These are phyloP conservation scores for Heliangelus exortis DNA, from an alignment of 2,797 vertebrate species.

Conservation along the genomic window DNA sequence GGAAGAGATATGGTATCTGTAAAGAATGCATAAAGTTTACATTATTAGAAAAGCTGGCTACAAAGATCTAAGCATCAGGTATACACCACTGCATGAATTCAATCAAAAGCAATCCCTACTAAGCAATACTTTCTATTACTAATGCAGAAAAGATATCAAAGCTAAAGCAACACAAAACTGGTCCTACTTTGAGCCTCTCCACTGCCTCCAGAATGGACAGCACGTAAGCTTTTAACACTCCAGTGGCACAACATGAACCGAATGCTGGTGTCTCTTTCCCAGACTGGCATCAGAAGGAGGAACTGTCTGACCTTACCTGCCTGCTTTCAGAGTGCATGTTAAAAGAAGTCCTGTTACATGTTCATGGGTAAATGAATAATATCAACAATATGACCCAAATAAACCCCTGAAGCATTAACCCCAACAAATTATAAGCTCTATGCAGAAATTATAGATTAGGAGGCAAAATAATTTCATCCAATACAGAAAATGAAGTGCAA, in stretches of 20 bases:
- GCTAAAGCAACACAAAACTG: background rate
- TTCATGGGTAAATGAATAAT: background rate
- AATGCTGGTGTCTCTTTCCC: background rate
- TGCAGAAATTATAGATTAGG: background rate
- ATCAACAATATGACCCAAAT: background rate
- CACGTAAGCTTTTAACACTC: background rate
- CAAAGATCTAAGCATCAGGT: background rate
- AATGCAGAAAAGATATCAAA: background rate
- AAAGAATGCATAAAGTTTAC: background rate
- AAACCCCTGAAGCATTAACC: background rate
- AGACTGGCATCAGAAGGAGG: background rate
- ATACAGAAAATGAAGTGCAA: background rate
- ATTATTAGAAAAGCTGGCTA: background rate
- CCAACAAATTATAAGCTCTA: background rate
- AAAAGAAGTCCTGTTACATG: background rate
- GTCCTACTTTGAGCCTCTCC: background rate
- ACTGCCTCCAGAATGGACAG: background rate
- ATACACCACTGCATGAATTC: background rate
- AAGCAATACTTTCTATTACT: background rate
- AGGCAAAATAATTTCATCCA: background rate
- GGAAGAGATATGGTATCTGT: background rate
- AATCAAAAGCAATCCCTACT: background rate
- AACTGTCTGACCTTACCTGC: rapidly evolving
- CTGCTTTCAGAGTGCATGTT: background rate
- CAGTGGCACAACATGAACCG: background rate